Base-by-base conservation (phyloP, 2,797 vertebrate species). In the Simalia tracyae region DNA sequence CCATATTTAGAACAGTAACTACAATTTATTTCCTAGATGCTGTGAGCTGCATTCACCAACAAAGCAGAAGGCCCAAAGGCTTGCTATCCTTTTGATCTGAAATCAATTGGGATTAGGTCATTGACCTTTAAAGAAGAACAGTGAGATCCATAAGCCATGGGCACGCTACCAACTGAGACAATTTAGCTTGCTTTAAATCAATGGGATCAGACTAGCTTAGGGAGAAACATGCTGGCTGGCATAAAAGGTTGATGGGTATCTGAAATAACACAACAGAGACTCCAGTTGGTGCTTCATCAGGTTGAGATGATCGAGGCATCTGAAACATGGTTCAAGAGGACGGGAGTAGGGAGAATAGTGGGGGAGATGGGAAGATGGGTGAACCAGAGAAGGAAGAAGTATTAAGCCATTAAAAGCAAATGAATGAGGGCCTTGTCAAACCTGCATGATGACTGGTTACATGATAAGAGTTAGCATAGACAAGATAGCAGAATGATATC, bases 51-150 rank as follows among this genome's bases (percentile, higher is more conserved):
- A 31, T 14, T 31, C 66, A 15, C 66, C 31, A n/a, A 68, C 81
- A 92, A 87, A 89, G 42, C 54, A 92, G 87, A 85, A 89, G 36
- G 89, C 81, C 87, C 42, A 84, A 86, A 89, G 54, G 31, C n/a
- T 68, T 19, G 14, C 31, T 0, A 24, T 50, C 50, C 36, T 46
- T 72, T 60, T 19, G 60, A 60, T 68, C 87, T 42, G 26, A 85
- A 89, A 92, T 92, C 91, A 89, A 89, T 72, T 17, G 31, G 31
- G 88, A 89, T 89, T 86, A 86, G 81, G 61, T 68, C 61, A 59
- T 31, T 86, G 91, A 89, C 54, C 88, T 92, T 86, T 64, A 86
- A 89, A 63, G 46, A 87, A 89, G 81, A 86, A 86, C 36, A 10
- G 24, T 19, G 10, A 86, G 91, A 89, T 89, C 76, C 60, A 63